Evolutionary conservation across 1,140 invertebrate species (phyloP).

Genomic region (Drosophila malerkotliana): DNA sequence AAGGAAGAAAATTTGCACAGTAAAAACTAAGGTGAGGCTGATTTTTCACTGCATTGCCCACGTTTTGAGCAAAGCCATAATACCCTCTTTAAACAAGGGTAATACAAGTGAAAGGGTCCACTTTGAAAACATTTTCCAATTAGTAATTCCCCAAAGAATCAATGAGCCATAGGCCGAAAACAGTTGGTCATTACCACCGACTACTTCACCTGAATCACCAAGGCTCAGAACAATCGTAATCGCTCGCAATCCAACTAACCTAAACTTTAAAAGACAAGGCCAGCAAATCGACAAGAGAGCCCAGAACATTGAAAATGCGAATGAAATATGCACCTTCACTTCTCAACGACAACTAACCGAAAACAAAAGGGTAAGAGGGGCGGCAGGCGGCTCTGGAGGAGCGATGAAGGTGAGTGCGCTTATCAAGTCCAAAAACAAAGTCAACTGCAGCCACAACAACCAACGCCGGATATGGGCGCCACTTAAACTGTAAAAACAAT

Average conservation of each 20-base stretch:
- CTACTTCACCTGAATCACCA: slow-evolving; percentile 32
- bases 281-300: slow-evolving; percentile 6
- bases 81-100: too few relatives aligned
- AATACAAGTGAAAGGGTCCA: not conserved
- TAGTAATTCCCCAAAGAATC: slow-evolving; percentile 14
- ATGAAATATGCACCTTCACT: slow-evolving; percentile 44
- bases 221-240: slow-evolving; percentile 9
- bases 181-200: slow-evolving; percentile 39
- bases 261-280: slow-evolving; percentile 15
- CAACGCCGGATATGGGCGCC: slow-evolving; percentile 79
- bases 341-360: slow-evolving; percentile 25
- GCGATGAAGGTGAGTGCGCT: slow-evolving; percentile 49
- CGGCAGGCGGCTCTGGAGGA: not conserved
- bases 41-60: too few relatives aligned
- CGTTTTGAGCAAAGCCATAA: too few relatives aligned
- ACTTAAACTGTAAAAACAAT: slow-evolving; percentile 81
- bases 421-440: slow-evolving; percentile 51
- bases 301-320: slow-evolving; percentile 44
- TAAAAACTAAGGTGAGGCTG: too few relatives aligned
- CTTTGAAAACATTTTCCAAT: slow-evolving; percentile 17
- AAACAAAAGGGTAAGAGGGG: slow-evolving; percentile 31
- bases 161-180: slow-evolving; percentile 45
- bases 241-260: slow-evolving; percentile 7
- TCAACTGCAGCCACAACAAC: slow-evolving; percentile 34
- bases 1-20: too few relatives aligned